Conservation (phyloP, 2,797 vertebrate species). For the Lepus oiostolus region DNA sequence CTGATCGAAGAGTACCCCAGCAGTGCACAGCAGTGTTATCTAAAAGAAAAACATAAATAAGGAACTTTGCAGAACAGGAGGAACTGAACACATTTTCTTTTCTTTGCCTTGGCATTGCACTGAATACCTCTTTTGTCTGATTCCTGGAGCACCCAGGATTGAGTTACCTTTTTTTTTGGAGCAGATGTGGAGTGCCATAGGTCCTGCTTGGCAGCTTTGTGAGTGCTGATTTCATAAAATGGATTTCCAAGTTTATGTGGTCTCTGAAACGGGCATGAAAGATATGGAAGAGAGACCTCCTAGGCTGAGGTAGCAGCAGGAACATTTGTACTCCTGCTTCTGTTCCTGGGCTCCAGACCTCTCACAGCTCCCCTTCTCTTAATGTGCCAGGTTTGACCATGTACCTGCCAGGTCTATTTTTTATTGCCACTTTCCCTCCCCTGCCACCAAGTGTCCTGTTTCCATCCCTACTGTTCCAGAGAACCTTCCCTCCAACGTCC, state of each 20-base stretch:
- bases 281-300: not conserved
- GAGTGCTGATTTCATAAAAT: not conserved
- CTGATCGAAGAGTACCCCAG: not conserved
- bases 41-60: conserved; percentile 65
- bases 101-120: not conserved
- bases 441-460: not conserved
- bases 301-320: not conserved
- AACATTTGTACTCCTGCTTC: not conserved
- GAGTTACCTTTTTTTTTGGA: not conserved
- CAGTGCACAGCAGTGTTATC: conserved; percentile 18
- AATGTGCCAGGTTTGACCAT: not conserved
- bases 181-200: rapidly evolving
- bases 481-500: no score
- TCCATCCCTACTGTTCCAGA: not conserved
- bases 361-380: not conserved
- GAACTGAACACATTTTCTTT: not conserved
- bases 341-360: not conserved
- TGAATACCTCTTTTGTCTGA: conserved; percentile 53
- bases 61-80: conserved; percentile 52
- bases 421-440: not conserved
- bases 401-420: not conserved
- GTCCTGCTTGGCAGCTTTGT: not conserved
- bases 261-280: not conserved
- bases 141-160: not conserved
- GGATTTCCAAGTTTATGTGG: not conserved